Conservation (phyloP, 2,113 vertebrate species). For the Mohoua ochrocephala region DNA sequence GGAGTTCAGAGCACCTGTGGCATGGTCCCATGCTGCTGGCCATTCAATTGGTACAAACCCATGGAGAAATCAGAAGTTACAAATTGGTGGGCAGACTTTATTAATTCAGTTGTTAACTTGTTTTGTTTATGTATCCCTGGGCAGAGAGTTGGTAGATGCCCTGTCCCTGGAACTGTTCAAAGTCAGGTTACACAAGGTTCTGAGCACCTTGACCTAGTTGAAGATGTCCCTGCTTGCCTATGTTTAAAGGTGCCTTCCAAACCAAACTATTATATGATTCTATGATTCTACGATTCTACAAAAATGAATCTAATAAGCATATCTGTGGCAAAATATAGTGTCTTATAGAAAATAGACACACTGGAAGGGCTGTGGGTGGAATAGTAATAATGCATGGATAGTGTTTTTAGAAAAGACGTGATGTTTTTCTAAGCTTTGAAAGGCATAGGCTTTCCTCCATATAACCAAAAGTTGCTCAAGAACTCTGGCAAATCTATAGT, state of each 20-base stretch:
- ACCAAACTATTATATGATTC: not conserved
- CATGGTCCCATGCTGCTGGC: not conserved
- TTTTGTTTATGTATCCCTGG: not conserved
- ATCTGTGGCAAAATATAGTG: not conserved
- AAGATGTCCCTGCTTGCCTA: not conserved
- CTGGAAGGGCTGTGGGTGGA: not conserved
- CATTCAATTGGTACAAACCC: not conserved
- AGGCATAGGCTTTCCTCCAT: not conserved
- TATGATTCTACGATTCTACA: not conserved
- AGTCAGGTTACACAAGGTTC: not conserved
- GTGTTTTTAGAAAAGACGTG: not conserved
- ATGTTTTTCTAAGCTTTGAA: not conserved
- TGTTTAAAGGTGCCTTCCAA: not conserved
- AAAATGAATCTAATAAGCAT: fast-evolving
- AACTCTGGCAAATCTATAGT: not conserved
- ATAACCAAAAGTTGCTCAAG: not conserved
- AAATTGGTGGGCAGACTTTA: not conserved
- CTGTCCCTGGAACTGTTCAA: not conserved
- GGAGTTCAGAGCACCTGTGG: not conserved
- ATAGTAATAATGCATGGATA: not conserved
- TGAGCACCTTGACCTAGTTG: not conserved
- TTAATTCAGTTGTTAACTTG: not conserved
- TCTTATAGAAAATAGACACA: not conserved
- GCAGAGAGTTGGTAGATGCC: not conserved
- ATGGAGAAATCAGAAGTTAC: not conserved